Percentiles rank a stretch among this genome's conserved stretches.
phyloP scores from a whole-genome alignment of 2,888 invertebrate genomes.

The Scaptomyza cyrtandrae region DNA sequence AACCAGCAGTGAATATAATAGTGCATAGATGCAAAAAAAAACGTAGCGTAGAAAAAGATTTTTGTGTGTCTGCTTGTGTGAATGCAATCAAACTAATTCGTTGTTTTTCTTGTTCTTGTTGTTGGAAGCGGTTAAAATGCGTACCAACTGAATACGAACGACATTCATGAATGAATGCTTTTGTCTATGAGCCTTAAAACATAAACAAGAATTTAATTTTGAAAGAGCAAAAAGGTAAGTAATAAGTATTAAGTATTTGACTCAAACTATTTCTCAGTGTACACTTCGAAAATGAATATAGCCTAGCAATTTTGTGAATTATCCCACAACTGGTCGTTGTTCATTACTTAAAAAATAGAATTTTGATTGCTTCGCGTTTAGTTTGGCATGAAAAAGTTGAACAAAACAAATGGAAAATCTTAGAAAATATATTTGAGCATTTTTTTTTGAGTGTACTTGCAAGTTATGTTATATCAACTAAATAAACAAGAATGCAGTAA shows the following conservation, averaged over 20 bases:
- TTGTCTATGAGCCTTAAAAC: neutral
- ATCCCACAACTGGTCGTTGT: too few relatives aligned
- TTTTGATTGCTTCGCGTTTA: too few relatives aligned
- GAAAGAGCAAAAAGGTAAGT: neutral
- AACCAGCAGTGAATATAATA: slow-evolving; percentile 4
- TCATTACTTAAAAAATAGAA: too few relatives aligned
- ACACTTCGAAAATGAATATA: too few relatives aligned
- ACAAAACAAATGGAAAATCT: too few relatives aligned
- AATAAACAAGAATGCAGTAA: neutral
- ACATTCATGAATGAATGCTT: neutral
- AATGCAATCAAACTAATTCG: slow-evolving; percentile 19
- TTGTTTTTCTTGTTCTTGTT: neutral
- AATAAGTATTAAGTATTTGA: too few relatives aligned
- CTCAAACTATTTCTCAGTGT: too few relatives aligned
- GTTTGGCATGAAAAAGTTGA: too few relatives aligned
- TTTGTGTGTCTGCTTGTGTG: neutral
- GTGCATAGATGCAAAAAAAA: neutral
- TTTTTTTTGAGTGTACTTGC: neutral
- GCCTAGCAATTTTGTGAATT: too few relatives aligned
- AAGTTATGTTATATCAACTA: neutral
- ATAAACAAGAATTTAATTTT: neutral
- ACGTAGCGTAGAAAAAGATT: neutral
- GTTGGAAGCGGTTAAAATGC: neutral
- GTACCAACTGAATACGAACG: neutral
- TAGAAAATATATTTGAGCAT: too few relatives aligned